A percentile compares a stretch with the other conserved stretches of the same genome.
Evolutionary conservation across 1,140 invertebrate species (phyloP).

Genomic region (Pseudomyrmex dendroicus): DNA sequence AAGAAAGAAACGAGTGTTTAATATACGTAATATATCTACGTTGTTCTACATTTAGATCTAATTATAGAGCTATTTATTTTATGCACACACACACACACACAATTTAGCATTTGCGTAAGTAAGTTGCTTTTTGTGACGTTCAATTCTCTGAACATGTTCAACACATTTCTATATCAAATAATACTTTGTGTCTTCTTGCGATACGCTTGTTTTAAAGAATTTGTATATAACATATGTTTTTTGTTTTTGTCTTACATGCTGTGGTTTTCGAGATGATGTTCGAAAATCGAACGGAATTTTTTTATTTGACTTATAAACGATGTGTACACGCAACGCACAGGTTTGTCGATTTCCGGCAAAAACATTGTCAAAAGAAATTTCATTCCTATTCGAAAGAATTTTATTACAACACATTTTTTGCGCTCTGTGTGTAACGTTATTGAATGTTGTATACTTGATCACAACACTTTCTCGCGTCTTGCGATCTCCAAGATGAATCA

Average conservation of each 20-base stretch:
- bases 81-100: not conserved
- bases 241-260: slow-evolving; percentile 1
- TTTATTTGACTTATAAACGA: no score
- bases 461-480: not conserved
- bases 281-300: no score
- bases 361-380: no score
- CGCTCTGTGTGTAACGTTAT: no score
- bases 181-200: not conserved
- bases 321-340: no score
- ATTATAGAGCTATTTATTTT: slow-evolving; percentile 12
- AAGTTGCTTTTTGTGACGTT: slow-evolving; percentile 10
- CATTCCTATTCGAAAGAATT: no score
- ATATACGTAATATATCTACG: slow-evolving; percentile 38
- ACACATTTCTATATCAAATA: not conserved
- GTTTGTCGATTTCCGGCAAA: no score
- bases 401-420: no score
- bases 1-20: slow-evolving; percentile 84
- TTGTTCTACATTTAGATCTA: not conserved
- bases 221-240: no score
- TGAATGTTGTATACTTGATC: not conserved
- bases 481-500: slow-evolving; percentile 4
- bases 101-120: not conserved
- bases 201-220: no score
- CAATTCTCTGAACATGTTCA: slow-evolving; percentile 8
- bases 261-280: no score